A percentile compares a stretch with the other conserved stretches of the same genome.
phyloP scores from a whole-genome alignment of 2,797 vertebrate species.

The Lepus oiostolus region DNA sequence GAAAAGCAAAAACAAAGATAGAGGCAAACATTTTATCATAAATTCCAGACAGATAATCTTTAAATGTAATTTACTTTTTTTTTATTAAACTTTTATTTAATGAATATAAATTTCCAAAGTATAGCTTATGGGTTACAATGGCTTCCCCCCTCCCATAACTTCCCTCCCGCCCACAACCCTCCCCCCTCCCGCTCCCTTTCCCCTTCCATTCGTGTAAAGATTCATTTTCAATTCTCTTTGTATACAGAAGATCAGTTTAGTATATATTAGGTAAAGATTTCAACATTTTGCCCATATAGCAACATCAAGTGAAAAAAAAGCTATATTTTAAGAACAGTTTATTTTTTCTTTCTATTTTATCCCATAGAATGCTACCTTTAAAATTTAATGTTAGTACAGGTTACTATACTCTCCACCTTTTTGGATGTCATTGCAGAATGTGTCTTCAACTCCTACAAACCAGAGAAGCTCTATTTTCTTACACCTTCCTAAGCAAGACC shows the following conservation, averaged over 20 bases:
- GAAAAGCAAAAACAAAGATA: slow-evolving; percentile 36
- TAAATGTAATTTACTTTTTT: slow-evolving; percentile 47
- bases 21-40: background rate
- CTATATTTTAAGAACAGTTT: background rate
- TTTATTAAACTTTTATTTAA: no score
- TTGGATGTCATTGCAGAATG: background rate
- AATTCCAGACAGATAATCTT: slow-evolving; percentile 22
- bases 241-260: no score
- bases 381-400: background rate
- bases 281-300: no score
- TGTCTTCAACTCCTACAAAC: background rate
- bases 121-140: no score
- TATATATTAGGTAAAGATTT: no score
- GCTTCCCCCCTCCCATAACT: no score
- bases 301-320: no score
- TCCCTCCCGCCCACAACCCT: no score
- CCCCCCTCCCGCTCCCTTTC: no score
- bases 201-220: no score
- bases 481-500: background rate
- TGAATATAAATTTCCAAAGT: no score
- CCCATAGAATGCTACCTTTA: background rate
- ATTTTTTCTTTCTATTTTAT: background rate
- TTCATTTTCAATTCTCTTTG: no score
- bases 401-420: background rate
- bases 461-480: slow-evolving; percentile 11